Conservation (phyloP, 1,140 invertebrate species). For the Phenacoccus solenopsis region DNA sequence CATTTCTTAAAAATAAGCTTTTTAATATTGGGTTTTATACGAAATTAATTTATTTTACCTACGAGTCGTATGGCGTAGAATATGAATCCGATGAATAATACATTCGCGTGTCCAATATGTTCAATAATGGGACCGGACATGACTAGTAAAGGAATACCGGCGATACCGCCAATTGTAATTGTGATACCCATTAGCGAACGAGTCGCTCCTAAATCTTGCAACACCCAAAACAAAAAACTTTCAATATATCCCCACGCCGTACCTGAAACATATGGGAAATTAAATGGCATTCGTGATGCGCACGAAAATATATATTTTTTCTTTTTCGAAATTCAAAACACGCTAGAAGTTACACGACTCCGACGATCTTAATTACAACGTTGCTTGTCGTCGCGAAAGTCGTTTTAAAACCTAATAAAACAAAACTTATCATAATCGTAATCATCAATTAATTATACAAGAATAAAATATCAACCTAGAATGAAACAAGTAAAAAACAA, state of each 20-base stretch:
- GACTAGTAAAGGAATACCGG: conserved; percentile 62
- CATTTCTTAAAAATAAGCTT: too few relatives aligned
- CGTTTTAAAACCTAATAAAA: neutral
- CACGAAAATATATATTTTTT: neutral
- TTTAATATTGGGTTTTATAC: neutral
- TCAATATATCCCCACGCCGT: conserved; percentile 73
- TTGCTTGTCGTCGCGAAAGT: neutral
- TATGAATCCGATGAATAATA: conserved; percentile 64
- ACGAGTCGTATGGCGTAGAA: conserved; percentile 61
- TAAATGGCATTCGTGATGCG: neutral
- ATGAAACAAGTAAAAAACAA: conserved; percentile 59
- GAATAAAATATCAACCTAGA: conserved; percentile 41
- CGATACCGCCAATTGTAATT: conserved; percentile 60
- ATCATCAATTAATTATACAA: neutral
- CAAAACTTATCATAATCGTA: neutral
- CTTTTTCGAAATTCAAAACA: neutral
- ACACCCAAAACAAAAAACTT: conserved; percentile 74
- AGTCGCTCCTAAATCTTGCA: conserved; percentile 63
- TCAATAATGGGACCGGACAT: conserved; percentile 65
- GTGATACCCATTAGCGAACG: conserved; percentile 73
- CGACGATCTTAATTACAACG: neutral
- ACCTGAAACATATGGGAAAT: conserved; percentile 38
- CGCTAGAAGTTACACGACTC: too few relatives aligned
- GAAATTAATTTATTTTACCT: conserved; percentile 36
- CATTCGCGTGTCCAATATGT: conserved; percentile 63